Evolutionary conservation across 2,797 vertebrate genomes (phyloP), one percentile per base, ranked within the genome.

Genomic region (Acanthurus lineatus): DNA sequence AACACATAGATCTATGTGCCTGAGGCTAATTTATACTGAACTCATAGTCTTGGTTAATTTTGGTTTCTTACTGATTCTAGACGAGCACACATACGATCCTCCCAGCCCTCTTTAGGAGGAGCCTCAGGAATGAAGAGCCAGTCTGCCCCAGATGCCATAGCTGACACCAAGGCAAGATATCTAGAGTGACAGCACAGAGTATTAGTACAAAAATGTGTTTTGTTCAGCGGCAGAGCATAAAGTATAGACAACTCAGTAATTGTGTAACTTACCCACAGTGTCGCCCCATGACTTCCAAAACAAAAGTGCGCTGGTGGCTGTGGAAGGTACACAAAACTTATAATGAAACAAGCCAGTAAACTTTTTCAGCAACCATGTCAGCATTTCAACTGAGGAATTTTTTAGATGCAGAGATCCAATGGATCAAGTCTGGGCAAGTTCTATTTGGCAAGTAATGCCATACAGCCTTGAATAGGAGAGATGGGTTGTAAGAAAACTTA

Each of bases 71-170:
- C 98, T 94, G 93, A 90, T 12, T 96, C 97, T 0, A 99, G 96
- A 62, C 97, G 94, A 78, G 94, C 82, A 0, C 98, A 99, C 97
- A 99, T 97, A 16, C 83, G 91, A 79, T 98, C 97, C 87, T 99
- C 97, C 98, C 98, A 99, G 81, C 96, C 96, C 0, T 98, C 96
- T 67, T 95, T 94, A 0, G 98, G 98, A 6, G 98, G 98, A 17
- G 95, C 93, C 79, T 99, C 98, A 0, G 98, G 98, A 76, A 99
- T 99, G 85, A 99, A 97, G 52, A 99, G 95, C 98, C 97, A 99
- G 90, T 99, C 98, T 0, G 98, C 98, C 0, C 98, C 98, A 0
- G 97, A 98, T 2, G 97, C 97, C 94, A 99, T 80, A 0, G 97
- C 98, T 0, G 98, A 97, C 83, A 99, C 98, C 92, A 99, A 89